Percentiles rank a stretch among this genome's conserved stretches.
phyloP scores from a whole-genome alignment of 2,888 invertebrate genomes.

The Nomada hirtipes region DNA sequence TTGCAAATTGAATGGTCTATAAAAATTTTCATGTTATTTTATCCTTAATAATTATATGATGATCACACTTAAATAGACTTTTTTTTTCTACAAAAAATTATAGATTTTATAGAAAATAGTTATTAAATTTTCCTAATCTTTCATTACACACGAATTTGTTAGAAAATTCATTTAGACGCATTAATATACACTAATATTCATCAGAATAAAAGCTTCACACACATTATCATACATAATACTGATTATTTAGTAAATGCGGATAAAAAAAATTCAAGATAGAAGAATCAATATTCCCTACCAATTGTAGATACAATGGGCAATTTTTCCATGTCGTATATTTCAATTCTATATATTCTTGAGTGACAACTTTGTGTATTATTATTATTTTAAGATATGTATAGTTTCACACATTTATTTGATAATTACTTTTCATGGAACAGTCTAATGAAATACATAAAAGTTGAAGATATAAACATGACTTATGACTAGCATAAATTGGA shows the following conservation, averaged over 20 bases:
- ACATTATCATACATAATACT: slow-evolving; percentile 20
- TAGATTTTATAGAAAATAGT: not conserved
- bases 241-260: slow-evolving; percentile 5
- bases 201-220: not conserved
- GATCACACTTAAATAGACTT: slow-evolving; percentile 14
- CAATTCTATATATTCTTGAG: slow-evolving; percentile 31
- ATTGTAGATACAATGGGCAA: not conserved
- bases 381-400: slow-evolving; percentile 70
- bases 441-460: slow-evolving; percentile 20
- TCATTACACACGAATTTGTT: slow-evolving; percentile 7
- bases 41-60: slow-evolving; percentile 11
- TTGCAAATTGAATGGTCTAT: slow-evolving; percentile 28
- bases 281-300: not conserved
- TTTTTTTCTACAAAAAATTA: slow-evolving; percentile 9
- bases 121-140: slow-evolving; percentile 7
- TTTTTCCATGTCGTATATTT: slow-evolving; percentile 4
- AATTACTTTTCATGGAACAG: slow-evolving; percentile 43
- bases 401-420: slow-evolving; percentile 34
- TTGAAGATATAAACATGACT: slow-evolving; percentile 49
- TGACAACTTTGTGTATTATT: slow-evolving; percentile 47
- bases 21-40: slow-evolving; percentile 6
- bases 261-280: slow-evolving; percentile 6
- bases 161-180: not conserved
- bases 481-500: slow-evolving; percentile 76
- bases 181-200: not conserved